Conservation (phyloP, 2,888 invertebrate species). For the Torymus texanus region DNA sequence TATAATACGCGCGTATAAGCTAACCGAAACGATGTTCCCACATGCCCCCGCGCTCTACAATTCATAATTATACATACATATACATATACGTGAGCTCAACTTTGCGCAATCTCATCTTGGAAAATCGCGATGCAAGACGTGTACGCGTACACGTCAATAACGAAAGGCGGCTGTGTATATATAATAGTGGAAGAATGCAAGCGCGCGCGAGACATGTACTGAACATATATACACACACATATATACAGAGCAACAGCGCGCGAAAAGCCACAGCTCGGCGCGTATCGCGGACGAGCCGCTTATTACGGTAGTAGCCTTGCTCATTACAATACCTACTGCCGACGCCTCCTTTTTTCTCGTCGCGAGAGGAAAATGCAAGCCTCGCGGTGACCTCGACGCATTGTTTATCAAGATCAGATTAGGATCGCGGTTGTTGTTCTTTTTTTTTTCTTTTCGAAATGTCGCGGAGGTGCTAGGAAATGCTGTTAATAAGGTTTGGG, state of each 20-base stretch:
- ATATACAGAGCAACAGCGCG: background rate
- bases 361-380: no score
- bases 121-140: no score
- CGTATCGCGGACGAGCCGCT: constrained; percentile 25
- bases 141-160: background rate
- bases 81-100: background rate
- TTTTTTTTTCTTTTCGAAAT: background rate
- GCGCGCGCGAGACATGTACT: no score
- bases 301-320: constrained; percentile 38
- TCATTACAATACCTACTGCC: constrained; percentile 40
- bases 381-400: no score
- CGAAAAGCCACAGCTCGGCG: constrained; percentile 4
- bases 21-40: constrained; percentile 1
- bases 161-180: no score
- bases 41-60: background rate
- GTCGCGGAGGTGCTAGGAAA: no score
- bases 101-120: constrained; percentile 1
- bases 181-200: no score
- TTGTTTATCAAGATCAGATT: background rate
- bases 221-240: no score
- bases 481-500: no score
- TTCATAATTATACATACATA: constrained; percentile 3
- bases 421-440: background rate
- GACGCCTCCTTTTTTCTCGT: background rate
- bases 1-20: background rate